These are phyloP conservation scores for Protobothrops flavoviridis DNA, from an alignment of 2,113 vertebrate species.

Conservation along the genomic window DNA sequence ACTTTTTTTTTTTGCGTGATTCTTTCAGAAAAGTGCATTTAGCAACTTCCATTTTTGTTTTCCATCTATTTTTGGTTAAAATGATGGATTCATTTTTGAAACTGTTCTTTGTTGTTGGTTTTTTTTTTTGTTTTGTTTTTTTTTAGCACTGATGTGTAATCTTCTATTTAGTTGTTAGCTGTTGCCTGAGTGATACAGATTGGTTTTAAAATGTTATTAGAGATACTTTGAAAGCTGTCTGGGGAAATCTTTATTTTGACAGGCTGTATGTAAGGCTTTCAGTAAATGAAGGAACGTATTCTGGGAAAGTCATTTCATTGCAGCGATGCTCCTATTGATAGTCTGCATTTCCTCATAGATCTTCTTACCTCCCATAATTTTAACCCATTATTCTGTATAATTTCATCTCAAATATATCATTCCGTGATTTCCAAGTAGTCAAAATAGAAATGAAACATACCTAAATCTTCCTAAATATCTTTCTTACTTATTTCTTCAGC, in stretches of 20 bases:
- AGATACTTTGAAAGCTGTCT: neutral
- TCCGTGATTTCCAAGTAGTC: neutral
- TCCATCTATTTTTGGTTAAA: neutral
- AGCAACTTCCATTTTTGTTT: neutral
- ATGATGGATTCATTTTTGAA: neutral
- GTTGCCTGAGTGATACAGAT: neutral
- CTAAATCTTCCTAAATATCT: neutral
- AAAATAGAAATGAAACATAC: neutral
- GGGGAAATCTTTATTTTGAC: neutral
- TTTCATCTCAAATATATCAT: neutral
- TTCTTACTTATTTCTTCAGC: neutral
- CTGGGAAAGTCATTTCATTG: neutral
- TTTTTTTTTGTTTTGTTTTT: neutral
- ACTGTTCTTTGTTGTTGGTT: neutral
- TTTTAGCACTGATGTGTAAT: neutral
- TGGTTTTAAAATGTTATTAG: neutral
- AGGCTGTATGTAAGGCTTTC: neutral
- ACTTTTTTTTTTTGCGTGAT: neutral
- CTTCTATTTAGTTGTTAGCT: neutral
- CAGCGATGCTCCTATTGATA: neutral
- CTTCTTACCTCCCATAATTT: neutral
- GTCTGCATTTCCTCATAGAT: neutral
- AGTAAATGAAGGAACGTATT: neutral
- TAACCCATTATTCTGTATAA: neutral
- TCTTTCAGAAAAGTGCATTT: neutral